Conservation (phyloP, 1,140 invertebrate genomes). For the Limonius californicus region DNA sequence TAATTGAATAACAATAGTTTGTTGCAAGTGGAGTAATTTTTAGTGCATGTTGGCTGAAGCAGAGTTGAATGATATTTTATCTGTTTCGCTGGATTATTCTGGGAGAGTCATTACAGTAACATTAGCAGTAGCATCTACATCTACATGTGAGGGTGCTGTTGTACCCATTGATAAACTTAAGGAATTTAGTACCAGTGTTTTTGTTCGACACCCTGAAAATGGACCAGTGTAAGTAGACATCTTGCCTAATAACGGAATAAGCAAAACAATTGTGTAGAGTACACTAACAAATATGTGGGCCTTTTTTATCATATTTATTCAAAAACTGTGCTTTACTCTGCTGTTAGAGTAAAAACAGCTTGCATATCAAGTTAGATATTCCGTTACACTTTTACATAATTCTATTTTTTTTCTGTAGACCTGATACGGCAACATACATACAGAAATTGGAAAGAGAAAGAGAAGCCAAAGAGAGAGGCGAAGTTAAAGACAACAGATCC, state of each 20-base stretch:
- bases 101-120: conserved; percentile 68
- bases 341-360: no score
- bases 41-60: conserved; percentile 63
- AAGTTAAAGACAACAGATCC: conserved; percentile 86
- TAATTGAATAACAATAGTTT: neutral
- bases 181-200: conserved; percentile 68
- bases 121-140: conserved; percentile 52
- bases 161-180: conserved; percentile 47
- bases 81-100: conserved; percentile 66
- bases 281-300: no score
- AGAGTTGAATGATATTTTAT: conserved; percentile 65
- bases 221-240: conserved; percentile 73
- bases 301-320: no score
- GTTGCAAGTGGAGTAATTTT: conserved; percentile 39
- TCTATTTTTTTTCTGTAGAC: conserved; percentile 56
- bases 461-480: conserved; percentile 84
- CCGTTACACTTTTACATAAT: no score
- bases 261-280: no score
- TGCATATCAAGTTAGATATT: no score
- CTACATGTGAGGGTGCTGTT: conserved; percentile 48
- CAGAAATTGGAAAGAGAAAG: conserved; percentile 87
- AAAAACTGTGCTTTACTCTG: conserved; percentile 29
- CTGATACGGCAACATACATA: conserved; percentile 89
- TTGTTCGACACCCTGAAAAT: conserved; percentile 65
- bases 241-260: no score